phyloP scores from a whole-genome alignment of 2,888 invertebrate genomes.

The Odontocerum albicorne region DNA sequence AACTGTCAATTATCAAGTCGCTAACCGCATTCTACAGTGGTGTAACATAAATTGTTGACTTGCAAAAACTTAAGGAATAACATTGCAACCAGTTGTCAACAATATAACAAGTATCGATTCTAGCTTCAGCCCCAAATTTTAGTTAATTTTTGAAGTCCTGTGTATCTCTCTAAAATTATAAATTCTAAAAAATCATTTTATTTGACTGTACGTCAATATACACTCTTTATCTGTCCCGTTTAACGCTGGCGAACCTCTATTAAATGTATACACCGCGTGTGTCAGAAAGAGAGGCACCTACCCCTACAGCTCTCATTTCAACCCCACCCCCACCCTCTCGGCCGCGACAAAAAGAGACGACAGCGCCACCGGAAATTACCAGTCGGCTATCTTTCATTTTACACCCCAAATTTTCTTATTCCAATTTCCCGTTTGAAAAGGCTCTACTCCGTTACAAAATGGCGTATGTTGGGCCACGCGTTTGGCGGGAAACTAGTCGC shows the following conservation, averaged over 20 bases:
- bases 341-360: slow-evolving; percentile 37
- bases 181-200: slow-evolving; percentile 3
- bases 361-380: slow-evolving; percentile 65
- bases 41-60: too few relatives aligned
- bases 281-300: slow-evolving; percentile 12
- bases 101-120: too few relatives aligned
- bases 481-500: not conserved
- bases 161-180: too few relatives aligned
- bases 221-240: slow-evolving; percentile 35
- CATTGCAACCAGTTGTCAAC: too few relatives aligned
- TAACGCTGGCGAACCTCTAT: slow-evolving; percentile 29
- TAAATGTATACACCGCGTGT: slow-evolving; percentile 21
- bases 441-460: slow-evolving; percentile 39
- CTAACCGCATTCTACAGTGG: too few relatives aligned
- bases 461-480: slow-evolving; percentile 41
- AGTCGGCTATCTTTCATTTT: slow-evolving; percentile 76
- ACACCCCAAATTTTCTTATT: slow-evolving; percentile 78
- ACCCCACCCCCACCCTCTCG: slow-evolving; percentile 13
- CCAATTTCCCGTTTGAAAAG: slow-evolving; percentile 60
- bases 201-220: slow-evolving; percentile 27
- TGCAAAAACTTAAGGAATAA: too few relatives aligned
- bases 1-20: too few relatives aligned
- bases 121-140: too few relatives aligned
- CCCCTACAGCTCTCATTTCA: slow-evolving; percentile 12
- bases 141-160: too few relatives aligned